Evolutionary conservation across 2,888 invertebrate species (phyloP).

Genomic region (Scelioninae gen. 1): DNA sequence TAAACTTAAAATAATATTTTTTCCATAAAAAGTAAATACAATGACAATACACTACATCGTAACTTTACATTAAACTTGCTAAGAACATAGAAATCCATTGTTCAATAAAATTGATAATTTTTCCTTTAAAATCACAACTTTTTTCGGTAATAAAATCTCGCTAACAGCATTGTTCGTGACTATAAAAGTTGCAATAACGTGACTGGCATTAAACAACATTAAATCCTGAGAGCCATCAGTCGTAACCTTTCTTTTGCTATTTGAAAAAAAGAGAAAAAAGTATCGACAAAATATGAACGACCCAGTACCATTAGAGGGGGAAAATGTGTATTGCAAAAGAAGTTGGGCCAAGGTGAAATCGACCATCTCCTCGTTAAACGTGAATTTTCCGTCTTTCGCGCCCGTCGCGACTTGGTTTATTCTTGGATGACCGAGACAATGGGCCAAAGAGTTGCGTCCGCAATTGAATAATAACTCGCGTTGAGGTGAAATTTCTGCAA

Average conservation of each 20-base stretch:
- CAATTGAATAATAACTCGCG: conserved; percentile 48
- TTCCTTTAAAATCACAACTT: neutral
- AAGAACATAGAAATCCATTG: no score
- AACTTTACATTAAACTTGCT: no score
- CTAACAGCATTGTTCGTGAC: neutral
- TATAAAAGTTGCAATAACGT: conserved; percentile 4
- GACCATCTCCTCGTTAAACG: conserved; percentile 45
- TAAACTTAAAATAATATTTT: no score
- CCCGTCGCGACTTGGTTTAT: conserved; percentile 54
- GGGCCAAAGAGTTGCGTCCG: conserved; percentile 52
- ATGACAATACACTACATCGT: no score
- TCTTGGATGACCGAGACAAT: conserved; percentile 68
- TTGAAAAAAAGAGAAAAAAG: neutral
- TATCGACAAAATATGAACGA: neutral
- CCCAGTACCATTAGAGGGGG: neutral
- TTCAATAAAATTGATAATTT: neutral
- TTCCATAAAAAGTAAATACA: no score
- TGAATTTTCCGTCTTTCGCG: conserved; percentile 46
- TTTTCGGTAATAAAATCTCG: neutral
- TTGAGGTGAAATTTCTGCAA: no score
- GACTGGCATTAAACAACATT: conserved; percentile 1
- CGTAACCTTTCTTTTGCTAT: neutral
- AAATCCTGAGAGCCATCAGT: conserved; percentile 2
- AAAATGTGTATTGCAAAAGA: conserved; percentile 16
- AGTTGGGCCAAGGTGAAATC: conserved; percentile 60